Evolutionary conservation across 1,140 invertebrate species (phyloP).

Genomic region (Kradibia gibbosae): DNA sequence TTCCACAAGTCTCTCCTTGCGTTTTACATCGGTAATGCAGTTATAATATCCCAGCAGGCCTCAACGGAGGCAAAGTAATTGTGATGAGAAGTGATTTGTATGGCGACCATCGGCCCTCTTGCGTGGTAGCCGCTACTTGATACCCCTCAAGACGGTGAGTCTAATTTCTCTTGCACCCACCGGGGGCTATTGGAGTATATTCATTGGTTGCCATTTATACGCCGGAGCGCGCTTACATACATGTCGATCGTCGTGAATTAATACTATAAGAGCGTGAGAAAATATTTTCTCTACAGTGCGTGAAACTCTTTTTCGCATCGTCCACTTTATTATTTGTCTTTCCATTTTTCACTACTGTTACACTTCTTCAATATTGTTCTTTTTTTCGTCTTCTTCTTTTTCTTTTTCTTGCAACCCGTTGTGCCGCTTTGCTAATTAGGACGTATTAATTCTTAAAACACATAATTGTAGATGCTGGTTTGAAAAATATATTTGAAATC

Average conservation of each 20-base stretch:
- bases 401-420: too few species aligned
- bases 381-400: too few species aligned
- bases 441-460: too few species aligned
- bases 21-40: neutral
- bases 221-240: neutral
- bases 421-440: too few species aligned
- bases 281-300: neutral
- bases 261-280: neutral
- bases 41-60: slow-evolving; percentile 42
- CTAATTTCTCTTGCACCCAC: slow-evolving; percentile 27
- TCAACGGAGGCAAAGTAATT: slow-evolving; percentile 52
- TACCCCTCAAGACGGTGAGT: slow-evolving; percentile 57
- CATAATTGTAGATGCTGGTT: too few species aligned
- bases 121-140: slow-evolving; percentile 56
- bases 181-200: neutral
- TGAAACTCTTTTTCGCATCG: neutral
- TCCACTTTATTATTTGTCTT: neutral
- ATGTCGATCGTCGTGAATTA: neutral
- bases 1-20: neutral
- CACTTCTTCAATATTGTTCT: too few species aligned
- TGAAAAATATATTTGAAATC: too few species aligned
- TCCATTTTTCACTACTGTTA: neutral
- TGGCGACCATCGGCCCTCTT: slow-evolving; percentile 54
- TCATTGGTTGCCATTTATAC: neutral
- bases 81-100: slow-evolving; percentile 66